Evolutionary conservation across 2,797 vertebrate species (phyloP).

Genomic region (Girardinus metallicus): DNA sequence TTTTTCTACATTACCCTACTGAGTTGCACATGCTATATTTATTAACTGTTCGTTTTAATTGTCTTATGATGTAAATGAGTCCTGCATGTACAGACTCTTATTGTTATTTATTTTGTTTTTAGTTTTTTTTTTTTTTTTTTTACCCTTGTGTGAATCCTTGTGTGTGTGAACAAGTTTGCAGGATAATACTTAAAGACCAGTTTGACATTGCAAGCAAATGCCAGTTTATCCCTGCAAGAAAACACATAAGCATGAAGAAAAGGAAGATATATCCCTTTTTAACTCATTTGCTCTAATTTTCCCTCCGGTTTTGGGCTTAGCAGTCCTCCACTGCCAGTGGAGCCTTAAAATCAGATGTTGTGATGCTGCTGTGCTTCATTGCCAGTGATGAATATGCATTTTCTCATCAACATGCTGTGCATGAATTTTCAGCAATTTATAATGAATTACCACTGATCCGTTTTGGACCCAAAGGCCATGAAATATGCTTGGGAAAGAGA

Average conservation of each 20-base stretch:
- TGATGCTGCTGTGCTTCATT: slow-evolving; percentile 54
- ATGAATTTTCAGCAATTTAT: slow-evolving; percentile 54
- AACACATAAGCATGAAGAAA: slow-evolving; percentile 2
- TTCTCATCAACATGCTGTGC: slow-evolving; percentile 51
- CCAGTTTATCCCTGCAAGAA: neutral
- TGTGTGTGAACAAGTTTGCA: neutral
- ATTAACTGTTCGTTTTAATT: neutral
- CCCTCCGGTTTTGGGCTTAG: slow-evolving; percentile 36
- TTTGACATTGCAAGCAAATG: slow-evolving; percentile 8
- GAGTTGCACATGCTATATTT: neutral
- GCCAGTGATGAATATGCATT: slow-evolving; percentile 66
- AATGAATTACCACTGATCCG: slow-evolving; percentile 54
- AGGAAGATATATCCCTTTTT: slow-evolving; percentile 10
- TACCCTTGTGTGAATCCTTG: neutral
- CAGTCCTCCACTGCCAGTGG: slow-evolving; percentile 45
- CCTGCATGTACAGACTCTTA: neutral
- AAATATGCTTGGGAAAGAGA: slow-evolving; percentile 37
- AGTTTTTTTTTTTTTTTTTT: neutral
- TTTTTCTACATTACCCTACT: too few relatives aligned
- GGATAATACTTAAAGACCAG: neutral
- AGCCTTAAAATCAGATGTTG: slow-evolving; percentile 61
- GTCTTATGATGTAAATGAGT: too few relatives aligned
- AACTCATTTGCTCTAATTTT: slow-evolving; percentile 36
- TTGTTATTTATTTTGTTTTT: neutral
- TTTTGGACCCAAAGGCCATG: slow-evolving; percentile 40